These are phyloP conservation scores for Pseudococcus jackbeardsleyi DNA, from an alignment of 2,888 invertebrate genomes.

Conservation along the genomic window DNA sequence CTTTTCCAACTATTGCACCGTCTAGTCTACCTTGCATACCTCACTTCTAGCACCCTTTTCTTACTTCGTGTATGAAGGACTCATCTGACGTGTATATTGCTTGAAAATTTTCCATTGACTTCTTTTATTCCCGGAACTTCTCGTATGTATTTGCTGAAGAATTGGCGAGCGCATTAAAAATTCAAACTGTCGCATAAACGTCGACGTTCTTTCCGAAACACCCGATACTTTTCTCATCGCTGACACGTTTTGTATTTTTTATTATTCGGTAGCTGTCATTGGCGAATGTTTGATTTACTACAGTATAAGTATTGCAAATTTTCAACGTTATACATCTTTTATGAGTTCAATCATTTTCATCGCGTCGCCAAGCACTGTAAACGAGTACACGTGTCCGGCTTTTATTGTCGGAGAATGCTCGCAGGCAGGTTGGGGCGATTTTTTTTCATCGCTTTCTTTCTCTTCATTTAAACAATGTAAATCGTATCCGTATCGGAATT, in stretches of 20 bases:
- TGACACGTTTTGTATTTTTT: conserved; percentile 5
- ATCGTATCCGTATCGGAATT: conserved; percentile 11
- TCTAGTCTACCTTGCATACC: too few relatives aligned
- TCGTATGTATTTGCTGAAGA: too few relatives aligned
- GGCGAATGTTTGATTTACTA: conserved; percentile 9
- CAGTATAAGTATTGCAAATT: background rate
- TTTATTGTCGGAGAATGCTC: background rate
- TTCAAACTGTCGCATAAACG: background rate
- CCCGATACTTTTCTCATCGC: background rate
- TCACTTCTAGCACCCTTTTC: too few relatives aligned
- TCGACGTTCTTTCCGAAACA: background rate
- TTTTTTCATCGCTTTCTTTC: background rate
- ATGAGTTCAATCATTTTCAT: background rate
- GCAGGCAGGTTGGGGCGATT: too few relatives aligned
- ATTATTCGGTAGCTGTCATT: conserved; percentile 27
- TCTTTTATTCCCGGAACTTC: too few relatives aligned
- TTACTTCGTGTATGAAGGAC: too few relatives aligned
- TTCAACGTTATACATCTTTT: conserved; percentile 1
- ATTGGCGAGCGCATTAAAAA: background rate
- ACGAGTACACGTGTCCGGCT: conserved; percentile 27
- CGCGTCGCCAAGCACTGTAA: background rate
- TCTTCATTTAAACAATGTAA: background rate
- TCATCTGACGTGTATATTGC: too few relatives aligned
- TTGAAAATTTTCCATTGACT: too few relatives aligned
- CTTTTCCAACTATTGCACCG: too few relatives aligned